Conservation (phyloP, 2,113 vertebrate genomes). For the Pseudopodoces humilis region DNA sequence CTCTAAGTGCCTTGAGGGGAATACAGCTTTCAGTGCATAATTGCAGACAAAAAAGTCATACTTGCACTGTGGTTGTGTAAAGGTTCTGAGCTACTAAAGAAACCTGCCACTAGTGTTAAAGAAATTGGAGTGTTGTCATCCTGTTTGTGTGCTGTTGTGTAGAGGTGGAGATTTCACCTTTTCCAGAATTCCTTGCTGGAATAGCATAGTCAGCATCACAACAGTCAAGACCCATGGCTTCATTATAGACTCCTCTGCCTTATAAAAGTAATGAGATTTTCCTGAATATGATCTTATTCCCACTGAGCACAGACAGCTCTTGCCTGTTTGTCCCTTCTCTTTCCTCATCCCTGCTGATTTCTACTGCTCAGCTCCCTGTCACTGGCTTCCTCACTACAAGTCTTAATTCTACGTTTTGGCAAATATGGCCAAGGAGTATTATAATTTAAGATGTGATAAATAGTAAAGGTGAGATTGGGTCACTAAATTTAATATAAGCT, state of each 20-base stretch:
- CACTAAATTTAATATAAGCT: background rate
- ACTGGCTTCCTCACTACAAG: background rate
- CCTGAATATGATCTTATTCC: background rate
- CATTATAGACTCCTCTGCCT: background rate
- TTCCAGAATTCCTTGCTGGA: background rate
- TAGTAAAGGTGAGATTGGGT: background rate
- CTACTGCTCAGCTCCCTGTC: background rate
- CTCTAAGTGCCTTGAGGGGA: background rate
- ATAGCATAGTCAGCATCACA: rapidly evolving
- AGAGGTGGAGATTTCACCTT: background rate
- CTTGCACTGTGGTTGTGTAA: background rate
- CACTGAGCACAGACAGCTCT: background rate
- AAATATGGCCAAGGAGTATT: background rate
- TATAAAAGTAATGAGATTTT: background rate
- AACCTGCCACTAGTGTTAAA: background rate
- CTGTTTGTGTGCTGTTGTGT: background rate
- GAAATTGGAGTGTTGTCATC: background rate
- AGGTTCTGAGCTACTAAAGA: background rate
- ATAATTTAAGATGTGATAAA: background rate
- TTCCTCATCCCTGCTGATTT: background rate
- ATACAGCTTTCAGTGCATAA: background rate
- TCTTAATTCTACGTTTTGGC: background rate
- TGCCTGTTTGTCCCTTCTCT: background rate
- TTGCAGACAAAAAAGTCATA: background rate
- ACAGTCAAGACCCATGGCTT: background rate